Evolutionary conservation across 2,113 vertebrate species (phyloP), one percentile per base, ranked within the genome.

Genomic region (Otus sunia): DNA sequence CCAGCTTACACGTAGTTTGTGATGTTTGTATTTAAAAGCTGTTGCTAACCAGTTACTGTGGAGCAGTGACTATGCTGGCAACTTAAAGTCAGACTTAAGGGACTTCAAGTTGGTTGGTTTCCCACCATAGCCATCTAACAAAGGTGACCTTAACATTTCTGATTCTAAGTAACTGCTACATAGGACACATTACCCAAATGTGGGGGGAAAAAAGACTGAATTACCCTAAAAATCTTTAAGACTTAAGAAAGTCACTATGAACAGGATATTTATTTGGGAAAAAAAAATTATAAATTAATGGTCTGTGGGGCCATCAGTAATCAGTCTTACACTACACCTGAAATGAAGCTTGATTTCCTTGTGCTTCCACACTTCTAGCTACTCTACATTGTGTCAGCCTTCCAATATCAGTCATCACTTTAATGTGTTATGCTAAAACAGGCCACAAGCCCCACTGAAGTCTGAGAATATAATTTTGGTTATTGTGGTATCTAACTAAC

Each of bases 1-100:
- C 29, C 58, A 64, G 58, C 30, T 79, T 34, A 77, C 66, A 45
- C 1, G 0, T 6, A 5, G 27, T 30, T 63, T 1, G 1, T 14
- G 7, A 7, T 76, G 22, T 60, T 47, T 55, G 52, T n/a, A 67
- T 59, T 34, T 47, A 43, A 43, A 73, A 72, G 37, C 30, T 53
- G 39, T 32, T 49, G 36, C 43, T 37, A 74, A 39, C 15, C 27
- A 53, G 8, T 22, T 21, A 71, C 26, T 34, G 2, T 43, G 36
- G 34, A 72, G 34, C 47, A 90, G n/a, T 52, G 59, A 2, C 29
- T 41, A 11, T 2, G 2, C 16, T 55, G 25, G 22, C 23, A 69
- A 34, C 5, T 0, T 9, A 1, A 81, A 43, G 22, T 27, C 29
- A 49, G 30, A 34, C 23, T 60, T 69, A 36, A 64, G 39, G 8